Evolutionary conservation across 2,113 vertebrate species (phyloP).

Genomic region (Corydoras maculifer): DNA sequence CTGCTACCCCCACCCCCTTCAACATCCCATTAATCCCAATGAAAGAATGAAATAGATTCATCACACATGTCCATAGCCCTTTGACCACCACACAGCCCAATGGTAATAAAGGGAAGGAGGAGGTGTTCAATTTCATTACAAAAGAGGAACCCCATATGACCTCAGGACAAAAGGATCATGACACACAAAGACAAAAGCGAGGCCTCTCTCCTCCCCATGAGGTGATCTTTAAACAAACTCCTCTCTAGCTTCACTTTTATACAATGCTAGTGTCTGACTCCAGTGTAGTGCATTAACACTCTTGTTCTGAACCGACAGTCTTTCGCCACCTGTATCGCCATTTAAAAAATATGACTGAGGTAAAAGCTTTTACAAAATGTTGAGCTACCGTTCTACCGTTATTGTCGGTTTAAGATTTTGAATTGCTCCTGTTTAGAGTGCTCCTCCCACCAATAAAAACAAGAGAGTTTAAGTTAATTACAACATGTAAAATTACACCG

Average conservation of each 20-base stretch:
- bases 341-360: slow-evolving; percentile 16
- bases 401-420: not conserved
- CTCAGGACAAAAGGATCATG: slow-evolving; percentile 17
- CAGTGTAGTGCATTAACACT: not conserved
- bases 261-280: not conserved
- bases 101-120: slow-evolving; percentile 4
- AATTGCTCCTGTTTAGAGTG: too few species aligned
- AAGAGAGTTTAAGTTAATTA: not conserved
- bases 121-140: not conserved
- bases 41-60: slow-evolving; percentile 43
- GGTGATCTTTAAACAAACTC: slow-evolving; percentile 10
- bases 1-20: slow-evolving; percentile 33
- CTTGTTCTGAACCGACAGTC: not conserved
- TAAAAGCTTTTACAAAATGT: not conserved
- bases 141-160: not conserved
- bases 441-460: too few species aligned
- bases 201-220: slow-evolving; percentile 8
- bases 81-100: slow-evolving; percentile 23
- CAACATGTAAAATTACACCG: not conserved
- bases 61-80: slow-evolving; percentile 52
- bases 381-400: not conserved
- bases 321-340: not conserved
- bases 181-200: slow-evolving; percentile 30
- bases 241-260: slow-evolving; percentile 8
- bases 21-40: slow-evolving; percentile 24